phyloP scores from a whole-genome alignment of 1,140 invertebrate genomes.

The Whitmania pigra region DNA sequence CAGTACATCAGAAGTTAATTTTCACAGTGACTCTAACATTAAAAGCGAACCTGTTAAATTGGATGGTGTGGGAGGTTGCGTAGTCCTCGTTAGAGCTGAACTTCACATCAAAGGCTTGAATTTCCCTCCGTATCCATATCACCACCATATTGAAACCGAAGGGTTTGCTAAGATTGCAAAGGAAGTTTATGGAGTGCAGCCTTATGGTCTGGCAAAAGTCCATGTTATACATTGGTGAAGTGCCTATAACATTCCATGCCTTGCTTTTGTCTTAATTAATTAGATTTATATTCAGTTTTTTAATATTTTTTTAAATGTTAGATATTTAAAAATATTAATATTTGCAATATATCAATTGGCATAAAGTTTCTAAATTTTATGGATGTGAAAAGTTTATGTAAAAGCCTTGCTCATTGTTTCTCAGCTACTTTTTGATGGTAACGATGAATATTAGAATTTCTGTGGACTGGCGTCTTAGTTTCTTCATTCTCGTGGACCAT shows the following conservation, averaged over 20 bases:
- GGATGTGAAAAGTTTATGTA: no score
- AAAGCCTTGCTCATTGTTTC: no score
- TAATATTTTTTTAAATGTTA: no score
- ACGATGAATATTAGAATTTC: no score
- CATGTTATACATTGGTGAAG: slow-evolving; percentile 31
- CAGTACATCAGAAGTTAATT: not conserved
- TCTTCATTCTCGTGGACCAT: no score
- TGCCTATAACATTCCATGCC: no score
- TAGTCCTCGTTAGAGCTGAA: slow-evolving; percentile 30
- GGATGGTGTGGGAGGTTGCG: slow-evolving; percentile 38
- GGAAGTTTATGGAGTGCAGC: slow-evolving; percentile 29
- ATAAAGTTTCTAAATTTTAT: no score
- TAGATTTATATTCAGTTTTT: not conserved
- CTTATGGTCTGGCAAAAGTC: slow-evolving; percentile 35
- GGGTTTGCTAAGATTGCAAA: slow-evolving; percentile 36
- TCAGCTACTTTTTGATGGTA: no score
- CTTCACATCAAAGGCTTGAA: slow-evolving; percentile 33
- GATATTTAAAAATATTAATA: no score
- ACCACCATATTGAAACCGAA: slow-evolving; percentile 38
- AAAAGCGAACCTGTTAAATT: slow-evolving; percentile 29
- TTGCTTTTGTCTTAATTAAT: no score
- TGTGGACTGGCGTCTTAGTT: no score
- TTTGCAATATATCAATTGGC: not conserved
- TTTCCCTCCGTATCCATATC: slow-evolving; percentile 33
- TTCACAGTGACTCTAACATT: not conserved